Base-by-base conservation (phyloP, 1,140 invertebrate genomes). In the Pseudomyrmex sp. region DNA sequence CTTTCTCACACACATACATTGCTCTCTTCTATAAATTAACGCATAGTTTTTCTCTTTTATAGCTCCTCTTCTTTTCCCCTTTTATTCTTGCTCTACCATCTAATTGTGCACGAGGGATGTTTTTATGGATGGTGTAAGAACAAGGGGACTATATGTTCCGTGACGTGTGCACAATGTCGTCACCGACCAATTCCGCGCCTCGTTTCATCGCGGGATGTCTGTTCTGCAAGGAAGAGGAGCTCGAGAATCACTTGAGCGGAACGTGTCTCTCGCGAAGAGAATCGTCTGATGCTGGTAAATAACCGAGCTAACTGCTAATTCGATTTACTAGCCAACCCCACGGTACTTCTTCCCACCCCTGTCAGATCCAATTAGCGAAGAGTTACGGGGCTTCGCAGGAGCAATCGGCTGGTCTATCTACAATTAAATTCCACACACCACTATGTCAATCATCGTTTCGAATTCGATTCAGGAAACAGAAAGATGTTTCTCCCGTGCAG, bases 251-350 rank as follows among this genome's bases (percentile, higher is more conserved):
- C 73, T 85, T 77, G 80, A 74, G 68, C 76, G 54, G 76, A 80
- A 85, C 86, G 62, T 58, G 68, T 77, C 68, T 59, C 72, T 69
- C 82, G 52, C 35, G 35, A 35, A 35, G 72, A 70, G 85, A 86
- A 83, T 88, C 77, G 79, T 79, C 84, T 66, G 84, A 80, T 76
- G 73, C 87, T 61, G 86, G 87, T 89, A 88, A 89, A 89, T 84
- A 89, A 86, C 86, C 87, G 74, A 74, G 86, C 66, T 80, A 88
- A 89, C 84, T 80, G 79, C 84, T 89, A 88, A 89, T 85, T 89
- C 87, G 66, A 89, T 89, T 89, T 89, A 58, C 80, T 20, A n/a
- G 23, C 73, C 83, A 61, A 52, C 76, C 65, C 72, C 61, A 12
- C 35, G 23, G 7, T 9, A 13, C 15, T 48, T 58, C 58, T 44